A percentile compares a stretch with the other conserved stretches of the same genome.
These are phyloP conservation scores for Lathamus discolor DNA, from an alignment of 2,113 vertebrate genomes.

Conservation along the genomic window DNA sequence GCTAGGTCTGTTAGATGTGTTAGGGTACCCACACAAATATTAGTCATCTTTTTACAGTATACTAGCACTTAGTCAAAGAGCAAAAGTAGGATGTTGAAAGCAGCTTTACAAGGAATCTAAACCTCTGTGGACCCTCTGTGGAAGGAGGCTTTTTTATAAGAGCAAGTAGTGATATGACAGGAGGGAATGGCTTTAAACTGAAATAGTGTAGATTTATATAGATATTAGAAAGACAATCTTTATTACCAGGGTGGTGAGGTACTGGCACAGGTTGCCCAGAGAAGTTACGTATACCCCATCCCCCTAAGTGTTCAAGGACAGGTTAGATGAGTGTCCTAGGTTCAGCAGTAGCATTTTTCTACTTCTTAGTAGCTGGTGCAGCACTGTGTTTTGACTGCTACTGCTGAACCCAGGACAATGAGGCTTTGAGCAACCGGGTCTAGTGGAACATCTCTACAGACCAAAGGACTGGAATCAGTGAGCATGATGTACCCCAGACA, in stretches of 20 bases:
- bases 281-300: not conserved
- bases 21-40: not conserved
- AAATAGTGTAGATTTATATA: not conserved
- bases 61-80: not conserved
- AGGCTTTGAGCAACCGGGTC: not conserved
- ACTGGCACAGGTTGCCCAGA: too few species aligned
- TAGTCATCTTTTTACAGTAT: not conserved
- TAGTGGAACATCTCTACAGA: not conserved
- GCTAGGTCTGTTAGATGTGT: not conserved
- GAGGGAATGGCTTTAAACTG: not conserved
- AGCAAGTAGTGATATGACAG: not conserved
- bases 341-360: too few species aligned
- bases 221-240: not conserved
- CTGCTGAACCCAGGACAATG: too few species aligned
- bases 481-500: not conserved
- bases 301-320: not conserved
- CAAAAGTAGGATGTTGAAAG: not conserved
- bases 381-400: too few species aligned
- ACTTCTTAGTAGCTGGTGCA: too few species aligned
- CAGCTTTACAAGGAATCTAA: not conserved
- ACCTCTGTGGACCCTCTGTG: not conserved
- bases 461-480: not conserved
- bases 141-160: not conserved
- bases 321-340: not conserved
- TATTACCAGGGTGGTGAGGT: not conserved